Evolutionary conservation across 2,888 invertebrate genomes (phyloP).

Genomic region (Stratiomys singularior): DNA sequence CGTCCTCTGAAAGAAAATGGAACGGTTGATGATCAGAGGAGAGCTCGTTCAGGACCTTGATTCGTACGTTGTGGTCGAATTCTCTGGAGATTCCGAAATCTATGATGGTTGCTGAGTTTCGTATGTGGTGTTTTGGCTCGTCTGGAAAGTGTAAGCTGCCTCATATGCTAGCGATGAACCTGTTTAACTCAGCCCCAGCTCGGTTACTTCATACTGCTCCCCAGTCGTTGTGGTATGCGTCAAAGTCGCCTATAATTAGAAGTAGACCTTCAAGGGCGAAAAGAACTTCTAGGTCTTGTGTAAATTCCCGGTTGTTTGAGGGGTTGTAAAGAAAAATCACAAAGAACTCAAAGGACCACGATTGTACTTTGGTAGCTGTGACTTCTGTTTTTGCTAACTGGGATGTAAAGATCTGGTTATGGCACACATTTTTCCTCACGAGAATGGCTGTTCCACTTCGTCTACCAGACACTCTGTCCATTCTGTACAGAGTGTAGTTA

Average conservation of each 20-base stretch:
- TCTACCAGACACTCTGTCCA: not conserved
- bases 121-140: not conserved
- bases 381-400: not conserved
- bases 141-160: not conserved
- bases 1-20: not conserved
- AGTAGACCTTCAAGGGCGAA: not conserved
- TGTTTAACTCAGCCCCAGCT: not conserved
- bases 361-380: slow-evolving; percentile 2
- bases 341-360: not conserved
- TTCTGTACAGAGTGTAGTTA: slow-evolving; percentile 15
- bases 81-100: not conserved
- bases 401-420: not conserved
- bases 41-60: not conserved
- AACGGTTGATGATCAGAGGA: not conserved
- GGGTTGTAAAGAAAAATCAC: not conserved
- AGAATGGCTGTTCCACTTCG: not conserved
- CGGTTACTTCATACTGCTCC: not conserved
- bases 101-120: not conserved
- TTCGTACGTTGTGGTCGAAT: not conserved
- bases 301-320: not conserved
- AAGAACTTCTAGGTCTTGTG: not conserved
- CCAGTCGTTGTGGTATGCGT: not conserved
- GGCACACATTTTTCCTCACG: not conserved
- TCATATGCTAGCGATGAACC: not conserved
- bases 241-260: not conserved